Percentiles rank a stretch among this genome's conserved stretches.
These are phyloP conservation scores for Bombus superbus DNA, from an alignment of 1,140 invertebrate species.

Conservation along the genomic window DNA sequence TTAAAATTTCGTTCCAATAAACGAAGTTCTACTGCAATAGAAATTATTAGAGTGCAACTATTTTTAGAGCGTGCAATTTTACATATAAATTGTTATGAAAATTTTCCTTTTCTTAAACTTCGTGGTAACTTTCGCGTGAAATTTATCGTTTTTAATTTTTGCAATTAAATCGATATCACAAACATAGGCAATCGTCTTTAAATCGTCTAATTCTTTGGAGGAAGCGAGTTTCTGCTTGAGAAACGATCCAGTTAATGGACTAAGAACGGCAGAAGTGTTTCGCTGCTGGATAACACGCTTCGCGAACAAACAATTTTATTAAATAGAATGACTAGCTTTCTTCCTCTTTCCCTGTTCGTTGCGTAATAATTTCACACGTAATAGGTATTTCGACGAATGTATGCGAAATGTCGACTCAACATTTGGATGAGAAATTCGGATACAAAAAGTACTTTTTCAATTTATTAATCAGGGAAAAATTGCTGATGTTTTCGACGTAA, in stretches of 20 bases:
- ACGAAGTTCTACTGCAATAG: no score
- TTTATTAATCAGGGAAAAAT: not conserved
- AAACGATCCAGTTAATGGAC: not conserved
- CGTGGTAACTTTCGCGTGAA: no score
- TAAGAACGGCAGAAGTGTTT: not conserved
- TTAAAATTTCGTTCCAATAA: no score
- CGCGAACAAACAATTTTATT: not conserved
- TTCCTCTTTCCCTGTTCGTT: not conserved
- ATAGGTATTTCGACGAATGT: not conserved
- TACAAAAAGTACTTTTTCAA: not conserved
- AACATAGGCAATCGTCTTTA: not conserved
- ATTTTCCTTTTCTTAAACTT: no score
- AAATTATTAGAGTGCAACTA: no score
- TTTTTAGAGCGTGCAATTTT: no score
- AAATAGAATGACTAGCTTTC: not conserved
- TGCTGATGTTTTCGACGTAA: not conserved
- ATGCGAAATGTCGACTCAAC: not conserved
- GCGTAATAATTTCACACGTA: not conserved
- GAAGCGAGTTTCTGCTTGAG: not conserved
- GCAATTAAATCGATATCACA: no score
- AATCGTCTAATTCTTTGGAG: not conserved
- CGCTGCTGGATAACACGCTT: not conserved
- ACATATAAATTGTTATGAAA: no score
- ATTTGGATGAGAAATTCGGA: not conserved
- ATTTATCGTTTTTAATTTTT: not conserved